Base-by-base conservation (phyloP, 2,113 vertebrate genomes). In the Grammomys surdaster region DNA sequence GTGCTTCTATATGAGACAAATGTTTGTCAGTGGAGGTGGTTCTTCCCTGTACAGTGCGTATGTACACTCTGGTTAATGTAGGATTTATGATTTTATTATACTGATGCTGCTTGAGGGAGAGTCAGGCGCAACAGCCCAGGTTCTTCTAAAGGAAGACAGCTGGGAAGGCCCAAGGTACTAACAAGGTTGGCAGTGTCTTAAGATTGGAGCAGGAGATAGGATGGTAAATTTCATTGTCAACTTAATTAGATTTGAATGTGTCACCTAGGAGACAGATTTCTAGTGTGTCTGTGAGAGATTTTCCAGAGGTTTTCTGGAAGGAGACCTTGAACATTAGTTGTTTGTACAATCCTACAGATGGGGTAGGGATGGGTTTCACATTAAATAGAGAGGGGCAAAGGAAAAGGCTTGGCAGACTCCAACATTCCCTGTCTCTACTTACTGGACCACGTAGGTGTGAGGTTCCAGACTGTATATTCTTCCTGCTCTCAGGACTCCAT, bases 321-420 rank as follows among this genome's bases (percentile, higher is more conserved):
- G 33, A 24, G 7, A 19, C 86, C 67, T 72, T 54, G 24, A 73
- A 88, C n/a, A 40, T 3, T 51, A 7, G 22, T 40, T 72, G 22
- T 20, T 40, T 24, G 48, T 56, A 17, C 22, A 26, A 40, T 88
- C 51, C 22, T 7, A 56, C 31, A 46, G 14, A 31, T 46, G 14
- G 14, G 2, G 16, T 46, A 11, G 24, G 20, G 1, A 4, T 88
- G 20, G 33, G 3, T 14, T 14, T 16, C 16, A 3, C 0, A 9
- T 7, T 88, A 24, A 88, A 36, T n/a, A 69, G 46, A 36, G 33
- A 67, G 17, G 17, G 28, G 5, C 46, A 9, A 46, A 46, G 4
- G 67, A 72, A 33, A 28, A 56, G 56, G 51, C 12, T 40, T 72
- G 24, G 4, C 33, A 26, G 11, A 4, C 26, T 28, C 22, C n/a